Conservation (phyloP, 2,797 vertebrate species). For the Podarcis siculus region DNA sequence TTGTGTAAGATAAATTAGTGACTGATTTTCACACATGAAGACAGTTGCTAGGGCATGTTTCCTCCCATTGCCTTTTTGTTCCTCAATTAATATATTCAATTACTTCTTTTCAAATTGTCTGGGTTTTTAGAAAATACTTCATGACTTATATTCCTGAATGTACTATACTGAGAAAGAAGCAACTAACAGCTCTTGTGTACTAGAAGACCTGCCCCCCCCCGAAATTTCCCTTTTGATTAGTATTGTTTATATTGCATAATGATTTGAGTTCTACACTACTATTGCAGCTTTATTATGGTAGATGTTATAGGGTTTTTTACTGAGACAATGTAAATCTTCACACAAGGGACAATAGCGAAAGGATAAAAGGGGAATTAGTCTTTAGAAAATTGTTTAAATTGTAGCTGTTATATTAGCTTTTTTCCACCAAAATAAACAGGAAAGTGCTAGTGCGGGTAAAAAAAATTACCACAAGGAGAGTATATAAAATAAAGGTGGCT, state of each 20-base stretch:
- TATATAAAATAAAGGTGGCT: background rate
- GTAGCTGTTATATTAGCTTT: conserved; percentile 15
- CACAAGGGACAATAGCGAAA: conserved; percentile 16
- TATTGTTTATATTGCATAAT: conserved; percentile 15
- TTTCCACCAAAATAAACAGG: background rate
- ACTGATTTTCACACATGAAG: conserved; percentile 73
- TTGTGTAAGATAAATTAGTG: conserved; percentile 78
- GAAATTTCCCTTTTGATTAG: conserved; percentile 30
- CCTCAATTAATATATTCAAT: conserved; percentile 72
- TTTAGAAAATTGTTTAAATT: conserved; percentile 39
- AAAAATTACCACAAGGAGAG: background rate
- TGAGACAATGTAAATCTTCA: conserved; percentile 35
- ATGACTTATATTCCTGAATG: conserved; percentile 43
- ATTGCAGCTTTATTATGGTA: background rate
- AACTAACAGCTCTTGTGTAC: background rate
- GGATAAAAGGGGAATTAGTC: conserved; percentile 21
- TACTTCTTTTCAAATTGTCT: conserved; percentile 62
- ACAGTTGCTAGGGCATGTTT: conserved; percentile 78
- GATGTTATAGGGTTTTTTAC: background rate
- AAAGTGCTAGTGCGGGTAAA: conserved; percentile 26
- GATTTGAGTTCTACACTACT: background rate
- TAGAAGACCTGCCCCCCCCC: background rate
- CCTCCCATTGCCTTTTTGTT: conserved; percentile 72
- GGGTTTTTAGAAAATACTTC: conserved; percentile 58
- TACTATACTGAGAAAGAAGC: conserved; percentile 37